A percentile compares a stretch with the other conserved stretches of the same genome.
These are phyloP conservation scores for Cyclophora albipunctata DNA, from an alignment of 2,888 invertebrate genomes.

Conservation along the genomic window DNA sequence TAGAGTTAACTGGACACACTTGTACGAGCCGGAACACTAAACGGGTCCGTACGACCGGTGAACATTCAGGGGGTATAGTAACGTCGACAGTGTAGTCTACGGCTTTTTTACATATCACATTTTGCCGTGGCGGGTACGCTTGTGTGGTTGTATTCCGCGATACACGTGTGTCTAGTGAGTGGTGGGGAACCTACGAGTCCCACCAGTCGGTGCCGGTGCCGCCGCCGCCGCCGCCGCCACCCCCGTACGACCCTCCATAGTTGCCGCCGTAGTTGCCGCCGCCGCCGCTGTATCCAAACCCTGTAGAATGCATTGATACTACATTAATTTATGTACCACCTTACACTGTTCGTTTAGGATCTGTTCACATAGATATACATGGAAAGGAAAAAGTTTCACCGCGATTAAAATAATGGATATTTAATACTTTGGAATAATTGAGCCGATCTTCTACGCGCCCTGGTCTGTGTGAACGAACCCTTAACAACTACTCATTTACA, in stretches of 20 bases:
- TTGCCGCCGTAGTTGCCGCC: conserved; percentile 62
- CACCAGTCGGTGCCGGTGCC: conserved; percentile 69
- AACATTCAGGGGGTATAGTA: conserved; percentile 7
- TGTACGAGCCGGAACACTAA: background rate
- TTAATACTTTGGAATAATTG: too few species aligned
- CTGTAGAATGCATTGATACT: conserved; percentile 20
- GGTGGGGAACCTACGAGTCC: conserved; percentile 49
- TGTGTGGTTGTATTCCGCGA: background rate
- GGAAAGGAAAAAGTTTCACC: too few species aligned
- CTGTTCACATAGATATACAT: too few species aligned
- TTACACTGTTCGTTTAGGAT: too few species aligned
- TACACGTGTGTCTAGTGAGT: conserved; percentile 7
- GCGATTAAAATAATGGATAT: too few species aligned
- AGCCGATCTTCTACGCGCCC: too few species aligned
- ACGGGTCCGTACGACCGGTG: too few species aligned
- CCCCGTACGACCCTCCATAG: conserved; percentile 66
- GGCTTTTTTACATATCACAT: conserved; percentile 3
- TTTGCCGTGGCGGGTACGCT: conserved; percentile 11
- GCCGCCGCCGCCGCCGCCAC: conserved; percentile 62
- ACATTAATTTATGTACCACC: too few species aligned
- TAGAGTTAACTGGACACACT: conserved; percentile 1
- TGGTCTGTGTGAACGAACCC: too few species aligned
- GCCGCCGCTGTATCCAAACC: conserved; percentile 56
- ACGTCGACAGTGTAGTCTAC: conserved; percentile 3
- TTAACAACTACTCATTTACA: too few species aligned